Conservation (phyloP, 2,113 vertebrate species). For the Gymnobelideus leadbeateri region DNA sequence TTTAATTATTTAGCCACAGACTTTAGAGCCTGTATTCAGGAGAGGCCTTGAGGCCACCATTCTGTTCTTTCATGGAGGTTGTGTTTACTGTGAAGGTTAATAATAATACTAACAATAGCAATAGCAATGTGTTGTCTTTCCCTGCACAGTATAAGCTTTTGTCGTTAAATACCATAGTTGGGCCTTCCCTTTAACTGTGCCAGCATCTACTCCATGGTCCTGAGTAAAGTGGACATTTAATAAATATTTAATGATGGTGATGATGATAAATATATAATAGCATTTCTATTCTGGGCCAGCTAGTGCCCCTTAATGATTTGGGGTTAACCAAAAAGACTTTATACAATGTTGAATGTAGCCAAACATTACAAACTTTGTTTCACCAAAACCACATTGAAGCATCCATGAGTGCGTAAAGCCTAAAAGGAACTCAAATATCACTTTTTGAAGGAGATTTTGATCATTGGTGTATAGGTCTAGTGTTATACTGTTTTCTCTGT, state of each 20-base stretch:
- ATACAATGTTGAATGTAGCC: not conserved
- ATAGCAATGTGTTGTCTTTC: rapidly evolving
- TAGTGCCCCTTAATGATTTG: not conserved
- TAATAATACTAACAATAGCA: rapidly evolving
- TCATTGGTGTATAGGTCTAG: not conserved
- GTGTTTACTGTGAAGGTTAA: not conserved
- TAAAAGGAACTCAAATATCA: not conserved
- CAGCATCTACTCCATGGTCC: rapidly evolving
- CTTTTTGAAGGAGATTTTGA: not conserved
- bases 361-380: not conserved
- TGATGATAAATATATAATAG: no score
- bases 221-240: not conserved
- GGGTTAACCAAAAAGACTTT: not conserved
- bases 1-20: not conserved
- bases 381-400: not conserved
- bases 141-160: not conserved
- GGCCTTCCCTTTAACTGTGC: not conserved
- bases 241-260: not conserved
- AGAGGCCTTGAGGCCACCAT: rapidly evolving
- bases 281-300: not conserved
- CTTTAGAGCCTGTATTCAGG: not conserved
- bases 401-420: not conserved
- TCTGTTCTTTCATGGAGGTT: not conserved
- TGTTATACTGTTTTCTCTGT: no score
- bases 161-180: not conserved